Conservation (phyloP, 2,888 invertebrate genomes). For the Trissoscelio sp. region DNA sequence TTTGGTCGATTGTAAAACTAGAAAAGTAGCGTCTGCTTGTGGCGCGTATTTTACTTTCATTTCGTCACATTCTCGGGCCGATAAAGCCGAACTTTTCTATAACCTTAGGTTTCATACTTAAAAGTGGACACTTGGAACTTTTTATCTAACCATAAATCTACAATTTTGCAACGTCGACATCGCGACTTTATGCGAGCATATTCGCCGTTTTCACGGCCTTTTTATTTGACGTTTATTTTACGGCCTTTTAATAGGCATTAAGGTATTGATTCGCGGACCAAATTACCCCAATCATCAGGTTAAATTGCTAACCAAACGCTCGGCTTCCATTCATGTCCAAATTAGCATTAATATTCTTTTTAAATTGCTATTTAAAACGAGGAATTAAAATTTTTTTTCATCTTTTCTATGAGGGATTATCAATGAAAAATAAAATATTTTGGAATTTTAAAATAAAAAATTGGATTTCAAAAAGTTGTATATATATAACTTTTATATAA, state of each 20-base stretch:
- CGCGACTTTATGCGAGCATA: conserved; percentile 26
- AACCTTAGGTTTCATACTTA: conserved; percentile 33
- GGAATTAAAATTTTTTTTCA: background rate
- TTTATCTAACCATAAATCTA: conserved; percentile 51
- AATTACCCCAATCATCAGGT: conserved; percentile 47
- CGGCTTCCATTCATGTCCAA: background rate
- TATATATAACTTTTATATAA: too few relatives aligned
- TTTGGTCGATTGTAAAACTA: too few relatives aligned
- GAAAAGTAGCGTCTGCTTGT: too few relatives aligned
- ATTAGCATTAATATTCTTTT: conserved; percentile 27
- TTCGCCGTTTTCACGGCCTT: conserved; percentile 19
- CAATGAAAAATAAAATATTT: too few relatives aligned
- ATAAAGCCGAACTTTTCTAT: conserved; percentile 34
- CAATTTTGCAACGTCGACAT: conserved; percentile 37
- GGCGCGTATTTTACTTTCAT: conserved; percentile 8
- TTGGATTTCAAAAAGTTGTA: background rate
- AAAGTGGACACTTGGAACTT: conserved; percentile 45
- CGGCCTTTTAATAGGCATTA: conserved; percentile 25
- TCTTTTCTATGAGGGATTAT: background rate
- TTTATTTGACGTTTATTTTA: conserved; percentile 42
- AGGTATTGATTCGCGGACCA: conserved; percentile 34
- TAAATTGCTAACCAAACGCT: conserved; percentile 18
- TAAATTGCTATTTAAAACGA: conserved; percentile 7
- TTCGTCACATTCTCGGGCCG: conserved; percentile 35
- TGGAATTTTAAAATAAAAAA: too few relatives aligned